Percentiles rank a stretch among this genome's conserved stretches.
phyloP scores from a whole-genome alignment of 2,888 invertebrate genomes.

The Chrysolina oricalcia region DNA sequence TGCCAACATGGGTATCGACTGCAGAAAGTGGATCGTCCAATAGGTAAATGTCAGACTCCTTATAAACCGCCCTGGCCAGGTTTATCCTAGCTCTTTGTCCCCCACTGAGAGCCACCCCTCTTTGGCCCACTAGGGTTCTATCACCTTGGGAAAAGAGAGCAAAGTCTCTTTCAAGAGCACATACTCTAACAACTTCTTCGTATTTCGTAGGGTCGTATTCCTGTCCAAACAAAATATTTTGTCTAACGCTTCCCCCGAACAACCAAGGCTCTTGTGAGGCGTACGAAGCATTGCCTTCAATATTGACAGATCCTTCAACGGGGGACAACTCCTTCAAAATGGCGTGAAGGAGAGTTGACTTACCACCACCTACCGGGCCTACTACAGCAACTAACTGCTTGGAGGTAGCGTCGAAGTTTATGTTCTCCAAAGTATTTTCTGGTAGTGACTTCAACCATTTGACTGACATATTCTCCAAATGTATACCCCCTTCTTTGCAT shows the following conservation, averaged over 20 bases:
- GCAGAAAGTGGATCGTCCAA: slow-evolving; percentile 93
- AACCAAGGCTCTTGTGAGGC: slow-evolving; percentile 91
- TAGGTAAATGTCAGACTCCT: slow-evolving; percentile 87
- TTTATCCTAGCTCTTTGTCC: slow-evolving; percentile 92
- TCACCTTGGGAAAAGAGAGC: slow-evolving; percentile 84
- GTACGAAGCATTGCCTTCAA: slow-evolving; percentile 41
- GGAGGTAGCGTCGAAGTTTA: slow-evolving; percentile 43
- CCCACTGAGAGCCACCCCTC: slow-evolving; percentile 73
- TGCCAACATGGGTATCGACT: slow-evolving; percentile 90
- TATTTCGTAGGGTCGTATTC: slow-evolving; percentile 79
- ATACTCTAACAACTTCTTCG: slow-evolving; percentile 79
- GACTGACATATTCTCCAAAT: slow-evolving; percentile 43
- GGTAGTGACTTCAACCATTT: slow-evolving; percentile 48
- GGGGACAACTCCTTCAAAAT: slow-evolving; percentile 82
- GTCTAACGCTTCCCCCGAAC: slow-evolving; percentile 86
- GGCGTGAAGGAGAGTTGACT: slow-evolving; percentile 74
- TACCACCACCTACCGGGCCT: slow-evolving; percentile 80
- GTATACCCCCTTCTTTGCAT: slow-evolving; percentile 21
- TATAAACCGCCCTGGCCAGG: slow-evolving; percentile 88
- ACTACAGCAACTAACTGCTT: slow-evolving; percentile 70
- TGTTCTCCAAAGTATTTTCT: slow-evolving; percentile 47
- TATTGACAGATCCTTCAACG: slow-evolving; percentile 72
- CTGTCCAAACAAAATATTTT: slow-evolving; percentile 93
- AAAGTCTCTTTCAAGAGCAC: slow-evolving; percentile 83
- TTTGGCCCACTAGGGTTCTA: slow-evolving; percentile 84